Base-by-base conservation (phyloP, 1,140 invertebrate species). In the Formica selysi region DNA sequence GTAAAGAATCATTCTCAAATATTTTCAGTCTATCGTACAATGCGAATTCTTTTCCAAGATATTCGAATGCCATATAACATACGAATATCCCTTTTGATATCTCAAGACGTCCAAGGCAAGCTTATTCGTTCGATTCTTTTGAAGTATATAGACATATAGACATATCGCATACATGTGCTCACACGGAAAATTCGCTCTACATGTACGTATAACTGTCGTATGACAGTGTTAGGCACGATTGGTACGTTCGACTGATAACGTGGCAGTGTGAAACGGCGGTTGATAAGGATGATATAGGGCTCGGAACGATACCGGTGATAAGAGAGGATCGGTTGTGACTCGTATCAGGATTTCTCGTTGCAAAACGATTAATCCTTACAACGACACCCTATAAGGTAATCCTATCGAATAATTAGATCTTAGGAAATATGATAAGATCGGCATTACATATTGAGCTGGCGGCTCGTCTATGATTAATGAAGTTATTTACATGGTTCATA, bases 271-370 rank as follows among this genome's bases (percentile, higher is more conserved):
- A 44, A 83, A 26, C 32, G 68, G 54, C 29, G 74, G 67, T 76
- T 70, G 74, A 86, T 86, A 86, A 86, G 85, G 68, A 83, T 86
- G 85, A 86, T 64, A 26, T 86, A 86, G 79, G 26, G 29, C 5
- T 32, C 44, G 36, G 44, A 71, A 29, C 57, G 59, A 83, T 71
- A 59, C 86, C 86, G 70, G 81, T 19, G 59, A 80, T 85, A 79
- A 76, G 61, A 70, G 85, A 81, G 62, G 57, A 86, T 86, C 76
- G 78, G 57, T 26, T 16, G 44, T 26, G 16, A 73, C 57, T 80
- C 78, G 54, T 51, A 54, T 67, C 44, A 59, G 64, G 26, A 89
- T 87, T 89, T 26, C 70, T 74, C 57, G 62, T 86, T 26, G 59
- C 67, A 57, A 83, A 81, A 80, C 76, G 54, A 86, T 86, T 80